Evolutionary conservation across 2,113 vertebrate genomes (phyloP), one percentile per base, ranked within the genome.

Genomic region (Herpetotheres cachinnans): DNA sequence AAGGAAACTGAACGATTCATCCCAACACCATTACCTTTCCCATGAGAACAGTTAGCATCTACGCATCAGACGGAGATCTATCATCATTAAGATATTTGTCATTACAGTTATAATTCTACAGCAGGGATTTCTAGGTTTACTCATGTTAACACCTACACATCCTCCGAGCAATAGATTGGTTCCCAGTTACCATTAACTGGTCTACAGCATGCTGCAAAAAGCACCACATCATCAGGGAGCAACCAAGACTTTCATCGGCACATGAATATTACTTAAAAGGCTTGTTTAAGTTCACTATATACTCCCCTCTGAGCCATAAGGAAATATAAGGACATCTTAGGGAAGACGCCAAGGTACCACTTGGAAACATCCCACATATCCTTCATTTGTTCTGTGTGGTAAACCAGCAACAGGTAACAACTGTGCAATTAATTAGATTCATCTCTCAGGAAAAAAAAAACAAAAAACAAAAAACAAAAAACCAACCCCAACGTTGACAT

Each of bases 91-190:
- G 42, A 86, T 38, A 89, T 52, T 65, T 2, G 18, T 71, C 44
- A 59, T 26, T 88, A 61, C 5, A 6, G 67, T 47, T 71, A 34
- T 34, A 94, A 93, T 38, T 66, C 81, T 50, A 62, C 81, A 58
- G 81, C 36, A 40, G 69, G 93, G 89, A 89, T 77, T 97, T 96
- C 84, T 80, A 50, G 62, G 72, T 95, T 95, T 95, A 88, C 84
- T 91, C 38, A 11, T 34, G 58, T 63, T 91, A 94, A 95, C 93
- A 90, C 78, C 86, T 82, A 87, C 86, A 36, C 71, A 49, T 54
- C 80, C 66, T 93, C 25, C 3, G 4, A 90, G 66, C 44, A 59
- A 65, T 10, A 66, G 62, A 42, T 7, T 52, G 66, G 69, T 32
- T 97, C 78, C 73, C 83, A 63, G 83, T 84, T 71, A 56, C 69